Base-by-base conservation (phyloP, 1,140 invertebrate species). In the Acromyrmex heyeri region DNA sequence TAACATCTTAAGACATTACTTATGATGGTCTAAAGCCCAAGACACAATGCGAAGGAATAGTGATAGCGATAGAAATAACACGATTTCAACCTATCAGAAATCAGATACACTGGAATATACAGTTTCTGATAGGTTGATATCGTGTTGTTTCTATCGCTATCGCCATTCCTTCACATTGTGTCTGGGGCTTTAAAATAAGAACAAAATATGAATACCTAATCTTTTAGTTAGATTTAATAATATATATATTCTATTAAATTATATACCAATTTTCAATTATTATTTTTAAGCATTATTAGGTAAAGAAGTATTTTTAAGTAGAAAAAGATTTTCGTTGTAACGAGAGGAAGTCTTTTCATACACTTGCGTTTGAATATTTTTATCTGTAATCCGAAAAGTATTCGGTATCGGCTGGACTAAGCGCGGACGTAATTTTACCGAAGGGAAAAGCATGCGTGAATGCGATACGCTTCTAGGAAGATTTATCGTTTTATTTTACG, bases 401-500 rank as follows among this genome's bases (percentile, higher is more conserved):
- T 27, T 16, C 24, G 24, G 59, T 30, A 65, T 8, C 62, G 8
- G 30, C 6, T 65, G 1, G n/a, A 65, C 16, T 67, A 48, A 77
- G n/a, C 76, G 62, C 14, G 14, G 7, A 34, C 24, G 21, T 21
- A 67, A 55, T 78, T 65, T 65, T 65, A 21, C 16, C 76, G 50
- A 38, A 67, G 14, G n/a, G 27, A 55, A 53, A 34, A 27, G 16
- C 27, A 8, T 12, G 50, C 50, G 27, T 55, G 21, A 16, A 10
- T 18, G 50, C n/a, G 27, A 61, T 79, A 55, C 55, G 34, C 34
- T 7, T 55, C 21, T 67, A n/a, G 44, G 2, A 44, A 81, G 48
- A 72, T 72, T 81, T 44, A 27, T 53, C 53, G 34, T 61, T 72
- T 81, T 44, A 55, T 69, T 81, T 48, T 18, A 34, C 55, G 75